phyloP scores from a whole-genome alignment of 2,113 vertebrate genomes.

The Naja naja region DNA sequence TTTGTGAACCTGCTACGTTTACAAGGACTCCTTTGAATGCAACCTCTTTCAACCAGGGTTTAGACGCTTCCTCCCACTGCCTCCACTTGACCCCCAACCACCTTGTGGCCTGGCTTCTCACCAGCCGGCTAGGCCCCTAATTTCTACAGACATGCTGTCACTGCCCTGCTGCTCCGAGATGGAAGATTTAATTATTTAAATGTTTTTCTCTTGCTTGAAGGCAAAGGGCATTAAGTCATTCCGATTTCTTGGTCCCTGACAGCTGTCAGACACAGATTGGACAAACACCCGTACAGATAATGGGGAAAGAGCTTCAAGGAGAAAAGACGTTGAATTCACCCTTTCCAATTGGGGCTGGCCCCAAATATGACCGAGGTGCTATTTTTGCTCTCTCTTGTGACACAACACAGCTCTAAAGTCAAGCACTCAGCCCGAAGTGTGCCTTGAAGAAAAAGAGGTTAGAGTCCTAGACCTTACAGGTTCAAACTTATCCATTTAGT shows the following conservation, averaged over 20 bases:
- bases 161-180: neutral
- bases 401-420: neutral
- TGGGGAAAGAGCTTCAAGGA: neutral
- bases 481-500: neutral
- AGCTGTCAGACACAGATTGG: slow-evolving; percentile 11
- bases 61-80: neutral
- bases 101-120: neutral
- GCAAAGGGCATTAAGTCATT: slow-evolving; percentile 16
- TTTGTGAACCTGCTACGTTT: neutral
- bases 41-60: neutral
- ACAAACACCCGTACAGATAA: neutral
- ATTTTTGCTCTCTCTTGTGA: too few species aligned
- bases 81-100: neutral
- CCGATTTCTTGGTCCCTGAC: slow-evolving; percentile 3
- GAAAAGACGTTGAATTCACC: neutral
- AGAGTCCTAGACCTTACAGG: neutral
- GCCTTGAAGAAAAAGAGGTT: neutral
- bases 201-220: neutral
- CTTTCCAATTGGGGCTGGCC: neutral
- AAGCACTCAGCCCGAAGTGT: neutral
- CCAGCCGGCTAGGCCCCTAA: neutral
- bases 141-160: neutral
- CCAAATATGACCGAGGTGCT: neutral
- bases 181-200: slow-evolving; percentile 2
- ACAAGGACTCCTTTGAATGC: neutral